Conservation (phyloP, 2,888 invertebrate genomes). For the Uropetala carovei region DNA sequence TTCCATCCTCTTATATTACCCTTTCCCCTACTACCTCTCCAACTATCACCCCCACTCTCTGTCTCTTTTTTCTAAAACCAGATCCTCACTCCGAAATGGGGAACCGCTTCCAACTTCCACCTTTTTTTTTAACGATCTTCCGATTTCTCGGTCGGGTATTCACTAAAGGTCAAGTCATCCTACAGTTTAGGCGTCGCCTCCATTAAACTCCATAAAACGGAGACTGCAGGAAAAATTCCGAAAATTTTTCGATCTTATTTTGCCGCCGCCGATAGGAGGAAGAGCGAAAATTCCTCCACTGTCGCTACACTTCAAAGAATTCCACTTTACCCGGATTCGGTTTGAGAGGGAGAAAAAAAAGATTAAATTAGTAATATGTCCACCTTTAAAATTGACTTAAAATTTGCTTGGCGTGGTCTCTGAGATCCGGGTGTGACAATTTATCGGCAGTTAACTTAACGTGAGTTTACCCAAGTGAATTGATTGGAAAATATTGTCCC, state of each 20-base stretch:
- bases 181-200: background rate
- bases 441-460: slow-evolving; percentile 6
- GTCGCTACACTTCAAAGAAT: background rate
- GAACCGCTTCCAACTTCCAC: background rate
- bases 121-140: background rate
- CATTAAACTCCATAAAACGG: background rate
- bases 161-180: background rate
- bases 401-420: background rate
- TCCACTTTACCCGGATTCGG: background rate
- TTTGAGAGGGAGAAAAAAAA: background rate
- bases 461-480: background rate
- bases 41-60: background rate
- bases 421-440: slow-evolving; percentile 25
- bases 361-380: background rate
- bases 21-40: background rate
- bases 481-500: background rate
- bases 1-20: background rate
- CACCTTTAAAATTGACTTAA: background rate
- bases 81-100: background rate
- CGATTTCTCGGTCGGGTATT: background rate
- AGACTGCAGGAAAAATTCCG: background rate
- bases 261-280: background rate
- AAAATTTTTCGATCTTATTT: background rate
- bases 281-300: background rate
- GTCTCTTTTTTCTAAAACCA: background rate